Conservation (phyloP, 2,888 invertebrate genomes). For the Adelognathus sp. region DNA sequence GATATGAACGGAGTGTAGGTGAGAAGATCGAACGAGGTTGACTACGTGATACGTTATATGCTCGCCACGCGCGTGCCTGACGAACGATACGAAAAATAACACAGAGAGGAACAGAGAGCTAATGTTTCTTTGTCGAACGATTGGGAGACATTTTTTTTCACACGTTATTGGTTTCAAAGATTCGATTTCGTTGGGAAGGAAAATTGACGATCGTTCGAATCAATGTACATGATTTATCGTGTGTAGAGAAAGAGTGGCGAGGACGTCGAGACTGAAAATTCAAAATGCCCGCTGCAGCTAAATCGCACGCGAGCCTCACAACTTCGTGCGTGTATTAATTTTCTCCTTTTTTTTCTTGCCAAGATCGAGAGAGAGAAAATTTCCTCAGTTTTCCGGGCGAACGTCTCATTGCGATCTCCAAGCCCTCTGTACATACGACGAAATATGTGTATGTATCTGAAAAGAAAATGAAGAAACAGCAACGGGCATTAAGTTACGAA, state of each 20-base stretch:
- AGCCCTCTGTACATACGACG: constrained; percentile 9
- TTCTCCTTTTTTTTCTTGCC: neutral
- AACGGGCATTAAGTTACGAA: constrained; percentile 76
- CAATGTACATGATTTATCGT: constrained; percentile 31
- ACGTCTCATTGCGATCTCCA: constrained; percentile 17
- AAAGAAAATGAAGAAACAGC: constrained; percentile 45
- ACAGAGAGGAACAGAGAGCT: constrained; percentile 25
- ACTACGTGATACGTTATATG: constrained; percentile 63
- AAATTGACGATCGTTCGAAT: constrained; percentile 27
- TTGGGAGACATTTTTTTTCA: neutral
- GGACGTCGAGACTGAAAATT: constrained; percentile 21
- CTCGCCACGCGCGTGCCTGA: constrained; percentile 62
- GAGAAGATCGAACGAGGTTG: too few species aligned
- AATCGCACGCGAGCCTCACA: constrained; percentile 8
- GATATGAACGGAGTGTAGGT: constrained; percentile 22
- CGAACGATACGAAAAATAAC: constrained; percentile 40
- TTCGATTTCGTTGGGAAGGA: neutral
- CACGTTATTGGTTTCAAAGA: neutral
- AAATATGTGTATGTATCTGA: constrained; percentile 31
- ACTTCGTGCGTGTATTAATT: constrained; percentile 6
- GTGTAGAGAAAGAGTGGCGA: constrained; percentile 20
- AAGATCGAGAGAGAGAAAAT: constrained; percentile 6
- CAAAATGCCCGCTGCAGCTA: constrained; percentile 34
- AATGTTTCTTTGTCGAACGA: constrained; percentile 4
- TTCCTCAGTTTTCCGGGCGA: constrained; percentile 1